These are phyloP conservation scores for Xenentodon cancila DNA, from an alignment of 2,797 vertebrate genomes.

Conservation along the genomic window DNA sequence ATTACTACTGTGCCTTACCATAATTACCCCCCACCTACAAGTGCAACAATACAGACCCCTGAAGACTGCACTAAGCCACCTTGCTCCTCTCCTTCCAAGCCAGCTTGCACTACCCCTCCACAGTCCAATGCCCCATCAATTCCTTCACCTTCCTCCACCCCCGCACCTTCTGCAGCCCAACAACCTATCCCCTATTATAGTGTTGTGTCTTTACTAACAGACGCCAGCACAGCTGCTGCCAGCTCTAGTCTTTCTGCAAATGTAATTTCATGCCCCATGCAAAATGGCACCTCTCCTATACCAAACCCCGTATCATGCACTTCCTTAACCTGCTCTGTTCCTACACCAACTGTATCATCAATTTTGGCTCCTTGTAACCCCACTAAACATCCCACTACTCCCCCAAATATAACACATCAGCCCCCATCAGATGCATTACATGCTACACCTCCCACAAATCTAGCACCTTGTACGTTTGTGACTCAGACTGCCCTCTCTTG, in stretches of 20 bases:
- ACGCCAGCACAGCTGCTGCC: conserved; percentile 36
- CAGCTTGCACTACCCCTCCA: conserved; percentile 37
- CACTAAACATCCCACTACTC: conserved; percentile 12
- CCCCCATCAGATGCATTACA: conserved; percentile 29
- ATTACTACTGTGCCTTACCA: conserved; percentile 76
- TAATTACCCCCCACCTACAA: conserved; percentile 55
- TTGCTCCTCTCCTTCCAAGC: conserved; percentile 52
- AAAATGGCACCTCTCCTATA: conserved; percentile 42
- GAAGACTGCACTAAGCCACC: conserved; percentile 41
- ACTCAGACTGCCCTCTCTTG: conserved; percentile 76
- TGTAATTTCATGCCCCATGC: conserved; percentile 31
- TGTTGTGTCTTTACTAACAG: conserved; percentile 58
- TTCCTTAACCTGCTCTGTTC: conserved; percentile 28
- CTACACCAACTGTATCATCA: conserved; percentile 29
- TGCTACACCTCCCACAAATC: conserved; percentile 32
- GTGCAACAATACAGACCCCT: conserved; percentile 49
- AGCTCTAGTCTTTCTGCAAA: conserved; percentile 39
- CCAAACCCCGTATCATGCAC: conserved; percentile 25
- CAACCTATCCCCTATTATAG: conserved; percentile 62
- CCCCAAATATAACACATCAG: conserved; percentile 35
- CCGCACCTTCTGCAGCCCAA: conserved; percentile 25
- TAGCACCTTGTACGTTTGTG: conserved; percentile 67
- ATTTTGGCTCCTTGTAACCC: conserved; percentile 24
- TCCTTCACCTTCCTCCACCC: conserved; percentile 43
- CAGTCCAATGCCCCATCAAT: conserved; percentile 22